Evolutionary conservation across 2,888 invertebrate genomes (phyloP).

Genomic region (Byasa hedistus): DNA sequence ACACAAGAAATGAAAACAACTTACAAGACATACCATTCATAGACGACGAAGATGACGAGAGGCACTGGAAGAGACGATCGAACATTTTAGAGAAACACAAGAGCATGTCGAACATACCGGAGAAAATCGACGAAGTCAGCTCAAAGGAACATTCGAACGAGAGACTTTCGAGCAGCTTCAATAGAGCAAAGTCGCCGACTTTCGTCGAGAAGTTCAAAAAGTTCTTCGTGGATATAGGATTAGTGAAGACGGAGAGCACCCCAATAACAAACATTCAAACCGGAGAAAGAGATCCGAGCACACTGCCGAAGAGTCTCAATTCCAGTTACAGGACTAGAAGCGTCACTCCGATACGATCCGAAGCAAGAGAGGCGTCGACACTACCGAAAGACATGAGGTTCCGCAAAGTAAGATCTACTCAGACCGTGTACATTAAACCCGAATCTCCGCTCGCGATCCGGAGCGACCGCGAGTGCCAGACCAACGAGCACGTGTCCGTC

Average conservation of each 20-base stretch:
- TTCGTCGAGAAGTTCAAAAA: constrained; percentile 74
- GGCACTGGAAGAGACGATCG: constrained; percentile 48
- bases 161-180: constrained; percentile 61
- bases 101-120: constrained; percentile 72
- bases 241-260: constrained; percentile 58
- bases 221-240: constrained; percentile 69
- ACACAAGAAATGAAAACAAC: constrained; percentile 71
- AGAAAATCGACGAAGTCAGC: constrained; percentile 61
- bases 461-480: constrained; percentile 48
- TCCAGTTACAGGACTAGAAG: constrained; percentile 64
- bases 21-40: constrained; percentile 74
- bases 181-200: constrained; percentile 69
- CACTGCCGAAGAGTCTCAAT: constrained; percentile 62
- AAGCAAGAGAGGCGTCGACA: constrained; percentile 61
- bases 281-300: constrained; percentile 44
- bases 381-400: constrained; percentile 74
- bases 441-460: constrained; percentile 51
- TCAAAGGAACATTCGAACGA: constrained; percentile 59
- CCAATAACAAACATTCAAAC: constrained; percentile 34
- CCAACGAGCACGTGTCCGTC: constrained; percentile 66
- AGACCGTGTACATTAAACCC: constrained; percentile 68
- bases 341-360: constrained; percentile 52
- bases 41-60: constrained; percentile 65
- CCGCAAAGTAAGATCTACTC: constrained; percentile 65
- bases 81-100: constrained; percentile 66